Percentiles rank a stretch among this genome's conserved stretches.
These are phyloP conservation scores for Onychomys leucogaster DNA, from an alignment of 2,797 vertebrate species.

Conservation along the genomic window DNA sequence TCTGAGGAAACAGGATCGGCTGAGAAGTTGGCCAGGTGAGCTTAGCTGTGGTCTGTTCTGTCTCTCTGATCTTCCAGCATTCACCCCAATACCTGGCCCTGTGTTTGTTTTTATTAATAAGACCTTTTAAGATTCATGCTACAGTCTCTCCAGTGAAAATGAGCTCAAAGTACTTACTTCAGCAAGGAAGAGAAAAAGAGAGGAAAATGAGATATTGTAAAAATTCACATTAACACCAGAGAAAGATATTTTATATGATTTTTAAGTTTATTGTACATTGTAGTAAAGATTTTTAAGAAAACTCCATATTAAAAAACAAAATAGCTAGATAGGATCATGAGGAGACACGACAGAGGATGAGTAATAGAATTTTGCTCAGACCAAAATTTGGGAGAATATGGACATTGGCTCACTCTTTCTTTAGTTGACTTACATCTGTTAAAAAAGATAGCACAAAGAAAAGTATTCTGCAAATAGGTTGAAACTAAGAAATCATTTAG, in stretches of 20 bases:
- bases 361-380: background rate
- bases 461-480: background rate
- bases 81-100: no score
- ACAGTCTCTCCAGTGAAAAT: background rate
- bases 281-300: background rate
- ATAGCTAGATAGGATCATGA: background rate
- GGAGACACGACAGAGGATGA: background rate
- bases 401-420: background rate
- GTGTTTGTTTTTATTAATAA: no score
- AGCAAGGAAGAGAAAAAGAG: background rate
- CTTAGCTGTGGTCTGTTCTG: no score
- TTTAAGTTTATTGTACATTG: background rate
- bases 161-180: background rate
- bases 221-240: background rate
- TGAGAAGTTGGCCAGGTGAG: no score
- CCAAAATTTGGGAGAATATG: background rate
- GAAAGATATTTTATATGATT: background rate
- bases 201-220: background rate
- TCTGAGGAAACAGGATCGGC: no score
- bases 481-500: background rate
- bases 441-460: background rate
- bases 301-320: background rate
- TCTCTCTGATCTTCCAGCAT: no score
- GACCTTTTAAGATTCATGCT: no score
- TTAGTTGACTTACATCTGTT: background rate